Evolutionary conservation across 2,113 vertebrate species (phyloP).

Genomic region (Herpailurus yagouaroundi): DNA sequence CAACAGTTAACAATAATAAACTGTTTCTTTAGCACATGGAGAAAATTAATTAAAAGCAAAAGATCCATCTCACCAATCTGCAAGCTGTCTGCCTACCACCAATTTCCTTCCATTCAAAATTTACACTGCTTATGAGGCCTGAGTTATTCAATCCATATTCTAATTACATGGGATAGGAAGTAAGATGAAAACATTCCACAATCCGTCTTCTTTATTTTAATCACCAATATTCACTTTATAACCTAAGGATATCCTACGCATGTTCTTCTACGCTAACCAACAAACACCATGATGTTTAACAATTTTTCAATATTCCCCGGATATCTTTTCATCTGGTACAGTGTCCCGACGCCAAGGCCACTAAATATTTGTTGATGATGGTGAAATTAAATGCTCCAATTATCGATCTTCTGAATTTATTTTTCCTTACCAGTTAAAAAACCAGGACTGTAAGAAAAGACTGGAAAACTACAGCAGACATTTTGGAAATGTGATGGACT

Average conservation of each 20-base stretch:
- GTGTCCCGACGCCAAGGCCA: neutral
- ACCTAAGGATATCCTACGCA: neutral
- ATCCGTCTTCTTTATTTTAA: neutral
- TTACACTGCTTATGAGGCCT: neutral
- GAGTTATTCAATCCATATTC: neutral
- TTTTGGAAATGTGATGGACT: conserved; percentile 16
- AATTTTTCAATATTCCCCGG: neutral
- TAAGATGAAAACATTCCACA: conserved; percentile 1
- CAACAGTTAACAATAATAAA: neutral
- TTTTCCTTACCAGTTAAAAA: conserved; percentile 39
- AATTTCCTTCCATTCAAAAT: conserved; percentile 30
- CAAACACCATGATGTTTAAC: neutral
- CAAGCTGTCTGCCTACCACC: conserved; percentile 21
- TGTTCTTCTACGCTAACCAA: neutral
- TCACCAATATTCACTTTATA: neutral
- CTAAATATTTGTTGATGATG: neutral
- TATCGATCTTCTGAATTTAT: neutral
- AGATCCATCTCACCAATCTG: neutral
- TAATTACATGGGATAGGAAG: neutral
- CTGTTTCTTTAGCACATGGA: neutral
- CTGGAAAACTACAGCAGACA: neutral
- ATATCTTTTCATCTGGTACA: neutral
- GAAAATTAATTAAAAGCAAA: conserved; percentile 44
- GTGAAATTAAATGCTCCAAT: neutral
- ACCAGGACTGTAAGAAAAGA: neutral